Evolutionary conservation across 2,113 vertebrate species (phyloP), one percentile per base, ranked within the genome.

Genomic region (Nyctereutes procyonoides): DNA sequence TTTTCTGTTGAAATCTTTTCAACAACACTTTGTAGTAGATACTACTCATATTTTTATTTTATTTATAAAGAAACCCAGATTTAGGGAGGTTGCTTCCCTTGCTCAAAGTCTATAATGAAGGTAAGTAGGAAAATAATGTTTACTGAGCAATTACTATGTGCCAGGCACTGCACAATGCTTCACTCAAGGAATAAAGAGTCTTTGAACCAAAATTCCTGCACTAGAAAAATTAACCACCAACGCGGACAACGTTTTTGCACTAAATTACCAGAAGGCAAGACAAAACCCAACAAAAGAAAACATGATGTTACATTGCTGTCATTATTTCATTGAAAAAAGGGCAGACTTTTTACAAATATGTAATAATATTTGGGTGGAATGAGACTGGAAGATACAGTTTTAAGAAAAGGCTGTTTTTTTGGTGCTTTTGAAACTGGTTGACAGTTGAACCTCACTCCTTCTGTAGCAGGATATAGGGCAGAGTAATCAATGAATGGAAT

Each of bases 251-350:
- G 48, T 55, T 93, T 94, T 88, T 85, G 26, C 9, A 15, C 35
- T 71, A 76, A 88, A 56, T 91, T 74, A 43, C 43, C 53, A 19
- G 32, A 95, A 77, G 19, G 8, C 65, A 80, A 87, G 58, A 30
- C 10, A 73, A 84, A 84, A 91, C 11, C 17, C 65, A 80, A 22
- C 1, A 24, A 65, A 53, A 79, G 38, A 92, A 43, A 86, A 60
- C 0, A 74, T 55, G 17, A 73, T 51, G 16, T 60, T 48, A 28
- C 2, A 24, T n/a, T 0, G 1, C 22, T 35, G 17, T 74, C 51
- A 35, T 82, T 51, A 90, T 65, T 93, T 96, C 30, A 82, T 51
- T 92, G 38, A 62, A 51, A 69, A 86, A 86, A 83, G 73, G 55
- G 6, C 35, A 90, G 24, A 1, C 1, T 63, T 62, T 94, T 62